A percentile compares a stretch with the other conserved stretches of the same genome.
These are phyloP conservation scores for Caenorhabditis sp. DNA, from an alignment of 2,888 invertebrate species.

Conservation along the genomic window DNA sequence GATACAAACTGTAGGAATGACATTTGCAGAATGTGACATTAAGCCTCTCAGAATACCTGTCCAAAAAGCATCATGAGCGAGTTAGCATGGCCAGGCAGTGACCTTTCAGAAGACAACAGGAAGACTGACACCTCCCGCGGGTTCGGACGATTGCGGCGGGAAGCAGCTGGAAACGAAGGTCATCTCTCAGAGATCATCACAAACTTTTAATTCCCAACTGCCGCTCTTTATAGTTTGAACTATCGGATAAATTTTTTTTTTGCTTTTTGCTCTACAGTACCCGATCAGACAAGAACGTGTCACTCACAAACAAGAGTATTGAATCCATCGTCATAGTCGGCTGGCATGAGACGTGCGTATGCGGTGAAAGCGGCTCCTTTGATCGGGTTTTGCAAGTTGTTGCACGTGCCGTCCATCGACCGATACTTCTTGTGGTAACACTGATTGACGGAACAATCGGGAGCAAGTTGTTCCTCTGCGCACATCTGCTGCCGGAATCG, in stretches of 20 bases:
- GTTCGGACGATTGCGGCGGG: slow-evolving; percentile 74
- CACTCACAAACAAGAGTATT: slow-evolving; percentile 76
- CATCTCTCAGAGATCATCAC: slow-evolving; percentile 7
- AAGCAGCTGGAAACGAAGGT: slow-evolving; percentile 58
- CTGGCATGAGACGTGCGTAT: slow-evolving; percentile 74
- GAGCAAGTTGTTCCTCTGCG: slow-evolving; percentile 55
- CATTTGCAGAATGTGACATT: slow-evolving; percentile 8
- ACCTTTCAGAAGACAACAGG: slow-evolving; percentile 74
- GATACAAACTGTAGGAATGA: slow-evolving; percentile 77
- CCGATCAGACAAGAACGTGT: background rate
- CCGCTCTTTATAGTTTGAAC: background rate
- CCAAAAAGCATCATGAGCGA: slow-evolving; percentile 75
- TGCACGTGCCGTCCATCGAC: slow-evolving; percentile 94
- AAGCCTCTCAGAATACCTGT: slow-evolving; percentile 57
- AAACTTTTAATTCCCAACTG: background rate
- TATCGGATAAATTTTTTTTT: background rate
- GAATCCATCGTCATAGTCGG: slow-evolving; percentile 81
- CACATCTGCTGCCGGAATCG: slow-evolving; percentile 51
- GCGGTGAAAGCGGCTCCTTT: slow-evolving; percentile 95
- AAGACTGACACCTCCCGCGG: slow-evolving; percentile 81
- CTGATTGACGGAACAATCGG: slow-evolving; percentile 75
- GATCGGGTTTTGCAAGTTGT: slow-evolving; percentile 88
- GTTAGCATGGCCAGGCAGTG: slow-evolving; percentile 72
- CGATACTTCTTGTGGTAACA: slow-evolving; percentile 87
- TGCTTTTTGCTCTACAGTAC: slow-evolving; percentile 24